phyloP scores from a whole-genome alignment of 2,113 vertebrate species.

The Acanthochromis polyacanthus region DNA sequence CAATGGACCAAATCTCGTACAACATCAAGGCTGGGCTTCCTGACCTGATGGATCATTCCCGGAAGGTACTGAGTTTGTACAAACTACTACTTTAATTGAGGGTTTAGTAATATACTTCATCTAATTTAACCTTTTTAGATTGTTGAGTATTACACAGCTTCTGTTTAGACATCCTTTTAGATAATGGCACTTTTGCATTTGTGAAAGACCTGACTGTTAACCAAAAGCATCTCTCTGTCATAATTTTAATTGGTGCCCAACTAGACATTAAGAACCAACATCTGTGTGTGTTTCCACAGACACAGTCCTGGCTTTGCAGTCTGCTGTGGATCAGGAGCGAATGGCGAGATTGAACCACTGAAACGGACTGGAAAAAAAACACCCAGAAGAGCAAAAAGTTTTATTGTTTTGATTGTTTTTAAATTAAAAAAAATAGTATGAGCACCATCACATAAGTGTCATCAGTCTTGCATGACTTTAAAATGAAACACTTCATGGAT shows the following conservation, averaged over 20 bases:
- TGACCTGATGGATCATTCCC: conserved; percentile 43
- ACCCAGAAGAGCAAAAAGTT: background rate
- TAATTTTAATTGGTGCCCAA: background rate
- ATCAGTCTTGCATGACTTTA: background rate
- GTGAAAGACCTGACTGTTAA: background rate
- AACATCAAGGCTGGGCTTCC: conserved; percentile 66
- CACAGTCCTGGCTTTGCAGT: conserved; percentile 42
- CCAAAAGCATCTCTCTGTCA: background rate
- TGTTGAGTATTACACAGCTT: background rate
- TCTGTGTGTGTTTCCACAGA: conserved; percentile 40
- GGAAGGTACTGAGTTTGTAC: conserved; percentile 70
- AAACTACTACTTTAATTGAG: conserved; percentile 27
- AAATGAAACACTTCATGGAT: background rate
- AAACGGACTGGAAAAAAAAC: background rate
- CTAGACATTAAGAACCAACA: background rate
- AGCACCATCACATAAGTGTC: conserved; percentile 6
- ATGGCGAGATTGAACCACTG: conserved; percentile 35
- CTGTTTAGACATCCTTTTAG: background rate
- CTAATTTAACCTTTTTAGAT: background rate
- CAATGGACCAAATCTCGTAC: conserved; percentile 72
- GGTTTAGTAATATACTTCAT: background rate
- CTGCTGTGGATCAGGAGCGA: conserved; percentile 57
- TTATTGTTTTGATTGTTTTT: conserved; percentile 6
- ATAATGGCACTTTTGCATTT: background rate
- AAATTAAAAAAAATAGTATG: conserved; percentile 54